phyloP scores from a whole-genome alignment of 2,888 invertebrate genomes.

The Acrocyrtus sp. region DNA sequence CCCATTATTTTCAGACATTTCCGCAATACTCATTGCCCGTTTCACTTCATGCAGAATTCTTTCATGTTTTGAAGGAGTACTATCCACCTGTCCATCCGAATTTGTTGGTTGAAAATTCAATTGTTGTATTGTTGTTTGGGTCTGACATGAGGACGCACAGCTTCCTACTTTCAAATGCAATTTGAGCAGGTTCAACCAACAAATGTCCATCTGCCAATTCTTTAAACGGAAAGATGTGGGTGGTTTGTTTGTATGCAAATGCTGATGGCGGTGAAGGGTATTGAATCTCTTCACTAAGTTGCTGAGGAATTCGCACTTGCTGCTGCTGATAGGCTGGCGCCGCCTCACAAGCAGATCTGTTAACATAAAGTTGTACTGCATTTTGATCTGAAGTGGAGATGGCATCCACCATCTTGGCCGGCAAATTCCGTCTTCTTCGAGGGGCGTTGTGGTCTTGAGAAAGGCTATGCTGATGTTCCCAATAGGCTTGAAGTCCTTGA shows the following conservation, averaged over 20 bases:
- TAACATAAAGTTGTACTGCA: too few species aligned
- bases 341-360: too few species aligned
- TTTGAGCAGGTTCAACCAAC: conserved; percentile 39
- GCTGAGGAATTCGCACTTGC: too few species aligned
- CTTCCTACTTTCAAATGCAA: conserved; percentile 57
- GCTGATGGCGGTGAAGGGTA: too few species aligned
- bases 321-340: too few species aligned
- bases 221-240: conserved; percentile 48
- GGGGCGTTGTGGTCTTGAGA: too few species aligned
- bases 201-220: conserved; percentile 48
- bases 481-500: conserved; percentile 5
- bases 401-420: too few species aligned
- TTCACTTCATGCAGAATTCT: conserved; percentile 25
- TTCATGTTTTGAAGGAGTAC: conserved; percentile 4
- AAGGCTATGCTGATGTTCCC: conserved; percentile 8
- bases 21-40: conserved; percentile 23
- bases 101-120: conserved; percentile 17
- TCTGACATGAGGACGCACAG: conserved; percentile 54
- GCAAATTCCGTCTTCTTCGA: too few species aligned
- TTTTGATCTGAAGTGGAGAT: too few species aligned
- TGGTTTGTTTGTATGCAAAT: conserved; percentile 18
- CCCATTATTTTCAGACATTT: not conserved
- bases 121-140: conserved; percentile 25
- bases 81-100: not conserved
- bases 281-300: too few species aligned